phyloP scores from a whole-genome alignment of 2,888 invertebrate species.

The Agrilus mali region DNA sequence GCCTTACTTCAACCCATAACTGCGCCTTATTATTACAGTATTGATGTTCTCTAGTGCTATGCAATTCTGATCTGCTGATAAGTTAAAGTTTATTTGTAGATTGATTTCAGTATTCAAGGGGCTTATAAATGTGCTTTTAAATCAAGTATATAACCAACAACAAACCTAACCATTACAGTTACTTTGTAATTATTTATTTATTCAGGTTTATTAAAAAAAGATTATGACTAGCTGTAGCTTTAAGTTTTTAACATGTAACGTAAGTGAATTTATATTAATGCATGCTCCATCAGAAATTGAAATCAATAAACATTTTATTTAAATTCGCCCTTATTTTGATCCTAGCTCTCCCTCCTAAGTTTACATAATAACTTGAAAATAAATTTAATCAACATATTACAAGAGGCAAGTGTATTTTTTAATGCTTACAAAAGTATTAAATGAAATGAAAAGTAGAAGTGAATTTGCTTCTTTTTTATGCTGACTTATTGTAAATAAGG shows the following conservation, averaged over 20 bases:
- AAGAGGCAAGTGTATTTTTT: too few relatives aligned
- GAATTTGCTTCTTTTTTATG: too few relatives aligned
- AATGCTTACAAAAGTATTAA: too few relatives aligned
- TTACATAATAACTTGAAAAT: too few relatives aligned
- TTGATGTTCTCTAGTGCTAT: conserved; percentile 25
- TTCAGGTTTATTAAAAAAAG: not conserved
- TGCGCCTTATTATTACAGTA: conserved; percentile 11
- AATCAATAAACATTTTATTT: conserved; percentile 29
- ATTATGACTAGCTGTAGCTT: not conserved
- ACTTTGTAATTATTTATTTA: not conserved
- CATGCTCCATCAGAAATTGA: conserved; percentile 29
- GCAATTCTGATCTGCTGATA: conserved; percentile 33
- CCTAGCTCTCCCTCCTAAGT: too few relatives aligned
- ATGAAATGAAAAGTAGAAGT: too few relatives aligned
- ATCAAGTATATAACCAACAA: conserved; percentile 5
- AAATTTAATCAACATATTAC: too few relatives aligned
- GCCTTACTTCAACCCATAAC: conserved; percentile 13
- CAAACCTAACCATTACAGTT: not conserved
- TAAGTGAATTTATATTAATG: conserved; percentile 7
- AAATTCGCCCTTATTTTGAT: too few relatives aligned
- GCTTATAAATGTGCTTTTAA: conserved; percentile 8
- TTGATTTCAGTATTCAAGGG: conserved; percentile 34
- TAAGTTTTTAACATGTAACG: not conserved
- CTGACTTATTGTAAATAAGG: too few relatives aligned
- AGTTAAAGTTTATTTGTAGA: conserved; percentile 26